Conservation (phyloP, 2,113 vertebrate species). For the Phoenicopterus ruber region DNA sequence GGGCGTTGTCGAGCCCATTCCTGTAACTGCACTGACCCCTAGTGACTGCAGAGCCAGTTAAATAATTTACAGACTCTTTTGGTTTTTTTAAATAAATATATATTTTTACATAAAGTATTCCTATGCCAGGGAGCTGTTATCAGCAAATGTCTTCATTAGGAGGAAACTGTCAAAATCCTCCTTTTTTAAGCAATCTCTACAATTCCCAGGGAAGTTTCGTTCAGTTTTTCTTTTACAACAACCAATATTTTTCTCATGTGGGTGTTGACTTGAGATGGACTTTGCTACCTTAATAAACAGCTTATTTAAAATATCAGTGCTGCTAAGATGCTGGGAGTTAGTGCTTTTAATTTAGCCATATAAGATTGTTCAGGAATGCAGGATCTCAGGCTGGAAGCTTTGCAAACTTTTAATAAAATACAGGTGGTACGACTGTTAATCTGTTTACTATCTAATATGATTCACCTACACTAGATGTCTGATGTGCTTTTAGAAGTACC, state of each 20-base stretch:
- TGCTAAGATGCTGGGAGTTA: not conserved
- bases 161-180: not conserved
- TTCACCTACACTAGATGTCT: not conserved
- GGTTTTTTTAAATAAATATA: not conserved
- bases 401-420: not conserved
- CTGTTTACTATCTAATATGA: not conserved
- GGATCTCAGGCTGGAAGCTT: not conserved
- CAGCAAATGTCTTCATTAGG: not conserved
- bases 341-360: not conserved
- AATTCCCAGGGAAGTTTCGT: not conserved
- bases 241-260: not conserved
- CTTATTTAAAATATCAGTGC: not conserved
- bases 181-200: not conserved
- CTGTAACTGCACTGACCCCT: conserved; percentile 50
- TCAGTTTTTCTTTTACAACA: not conserved
- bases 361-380: not conserved
- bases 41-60: not conserved
- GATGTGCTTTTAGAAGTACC: not conserved
- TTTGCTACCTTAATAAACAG: not conserved
- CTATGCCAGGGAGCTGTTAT: not conserved
- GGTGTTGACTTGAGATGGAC: not conserved
- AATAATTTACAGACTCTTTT: not conserved
- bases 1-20: not conserved
- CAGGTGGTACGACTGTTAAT: not conserved
- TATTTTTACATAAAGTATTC: not conserved